Percentiles rank a stretch among this genome's conserved stretches.
phyloP scores from a whole-genome alignment of 1,140 invertebrate species.

The Brachionus rubens region DNA sequence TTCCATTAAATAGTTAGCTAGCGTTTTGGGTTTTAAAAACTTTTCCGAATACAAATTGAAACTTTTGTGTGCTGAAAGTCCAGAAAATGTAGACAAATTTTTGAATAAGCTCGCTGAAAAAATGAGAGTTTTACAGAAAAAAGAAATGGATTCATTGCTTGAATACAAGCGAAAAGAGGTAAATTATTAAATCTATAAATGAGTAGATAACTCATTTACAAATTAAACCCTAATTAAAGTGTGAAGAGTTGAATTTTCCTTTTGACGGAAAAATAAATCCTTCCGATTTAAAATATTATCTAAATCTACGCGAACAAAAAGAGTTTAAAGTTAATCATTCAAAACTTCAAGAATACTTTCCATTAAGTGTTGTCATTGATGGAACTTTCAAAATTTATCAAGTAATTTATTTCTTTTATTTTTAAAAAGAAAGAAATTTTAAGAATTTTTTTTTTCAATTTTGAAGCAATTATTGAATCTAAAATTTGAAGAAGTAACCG shows the following conservation, averaged over 20 bases:
- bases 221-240: no score
- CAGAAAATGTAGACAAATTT: slow-evolving; percentile 61
- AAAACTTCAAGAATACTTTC: slow-evolving; percentile 64
- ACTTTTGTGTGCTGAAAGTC: slow-evolving; percentile 64
- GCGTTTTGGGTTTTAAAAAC: slow-evolving; percentile 61
- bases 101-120: slow-evolving; percentile 59
- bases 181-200: no score
- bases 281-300: slow-evolving; percentile 64
- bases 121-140: slow-evolving; percentile 60
- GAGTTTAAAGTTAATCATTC: slow-evolving; percentile 64
- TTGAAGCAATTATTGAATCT: slow-evolving; percentile 61
- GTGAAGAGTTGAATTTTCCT: slow-evolving; percentile 59
- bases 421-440: not conserved
- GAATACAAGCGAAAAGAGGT: slow-evolving; percentile 63
- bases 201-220: no score
- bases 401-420: slow-evolving; percentile 50
- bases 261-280: slow-evolving; percentile 61
- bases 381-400: slow-evolving; percentile 64
- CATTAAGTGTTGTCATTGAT: slow-evolving; percentile 62
- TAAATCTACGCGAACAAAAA: slow-evolving; percentile 62
- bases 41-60: slow-evolving; percentile 63
- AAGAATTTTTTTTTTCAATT: slow-evolving; percentile 1
- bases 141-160: slow-evolving; percentile 60
- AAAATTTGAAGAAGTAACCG: slow-evolving; percentile 59
- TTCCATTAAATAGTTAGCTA: slow-evolving; percentile 55